Percentiles rank a stretch among this genome's conserved stretches.
These are phyloP conservation scores for Drosophila infuscata DNA, from an alignment of 2,888 invertebrate genomes.

Conservation along the genomic window DNA sequence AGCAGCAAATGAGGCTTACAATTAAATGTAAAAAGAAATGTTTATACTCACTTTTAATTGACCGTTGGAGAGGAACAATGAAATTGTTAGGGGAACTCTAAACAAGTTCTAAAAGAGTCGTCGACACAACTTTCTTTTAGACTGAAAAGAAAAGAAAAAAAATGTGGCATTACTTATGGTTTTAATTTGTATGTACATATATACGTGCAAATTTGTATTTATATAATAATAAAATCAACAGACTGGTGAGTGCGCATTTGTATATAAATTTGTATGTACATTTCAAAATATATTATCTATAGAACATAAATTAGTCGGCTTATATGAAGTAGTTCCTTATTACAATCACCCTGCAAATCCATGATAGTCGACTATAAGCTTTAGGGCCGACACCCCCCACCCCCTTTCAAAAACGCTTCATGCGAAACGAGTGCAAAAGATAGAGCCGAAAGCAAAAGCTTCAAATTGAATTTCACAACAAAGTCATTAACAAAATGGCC, in stretches of 20 bases:
- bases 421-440: background rate
- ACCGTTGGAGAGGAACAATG: conserved; percentile 83
- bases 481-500: conserved; percentile 50
- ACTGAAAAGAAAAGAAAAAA: conserved; percentile 70
- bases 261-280: background rate
- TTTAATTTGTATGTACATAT: conserved; percentile 11
- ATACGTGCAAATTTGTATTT: background rate
- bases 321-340: conserved; percentile 33
- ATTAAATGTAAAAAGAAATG: conserved; percentile 27
- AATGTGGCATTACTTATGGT: conserved; percentile 40
- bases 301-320: background rate
- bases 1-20: conserved; percentile 29
- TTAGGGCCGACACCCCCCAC: background rate
- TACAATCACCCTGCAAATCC: conserved; percentile 32
- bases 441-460: conserved; percentile 45
- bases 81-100: conserved; percentile 83
- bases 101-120: conserved; percentile 83
- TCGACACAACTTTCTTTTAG: conserved; percentile 81
- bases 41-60: conserved; percentile 82
- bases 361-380: conserved; percentile 37
- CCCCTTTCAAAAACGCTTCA: background rate
- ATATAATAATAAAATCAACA: background rate
- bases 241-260: background rate
- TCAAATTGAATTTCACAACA: conserved; percentile 66
- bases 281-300: conserved; percentile 3